Evolutionary conservation across 2,113 vertebrate species (phyloP), one percentile per base, ranked within the genome.

Genomic region (Calonectris borealis): DNA sequence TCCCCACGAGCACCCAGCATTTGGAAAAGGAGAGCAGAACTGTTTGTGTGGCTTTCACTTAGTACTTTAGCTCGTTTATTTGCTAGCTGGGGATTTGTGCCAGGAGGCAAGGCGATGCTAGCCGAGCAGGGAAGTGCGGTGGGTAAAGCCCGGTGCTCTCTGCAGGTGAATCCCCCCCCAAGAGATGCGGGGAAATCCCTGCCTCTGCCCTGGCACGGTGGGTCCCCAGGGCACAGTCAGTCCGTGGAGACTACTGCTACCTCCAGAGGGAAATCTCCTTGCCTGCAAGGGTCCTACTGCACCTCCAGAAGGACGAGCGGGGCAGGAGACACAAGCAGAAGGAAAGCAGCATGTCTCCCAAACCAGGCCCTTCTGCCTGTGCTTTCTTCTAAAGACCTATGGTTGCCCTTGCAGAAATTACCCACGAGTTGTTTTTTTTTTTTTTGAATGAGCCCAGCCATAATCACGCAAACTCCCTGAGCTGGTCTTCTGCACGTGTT

Each of bases 51-150:
- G 25, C 22, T 70, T 73, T 65, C n/a, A 5, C 55, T 24, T 20
- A 9, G 52, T 18, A 13, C 51, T 70, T 36, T 2, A 52, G 24
- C 46, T 61, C 6, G 2, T 58, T 58, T 71, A 8, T 42, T 51
- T 24, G 26, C 42, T 26, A 22, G 31, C 36, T 24, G 7, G 4
- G 36, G 44, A 2, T 36, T 38, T 40, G n/a, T 14, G 3, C 34
- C 18, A 40, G 86, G 49, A 65, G 27, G 38, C 13, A 54, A 69
- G 49, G 29, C 6, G 11, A 46, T 57, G 58, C 29, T n/a, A 7
- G 34, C 27, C 1, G 4, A 52, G 27, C 2, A 1, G 36, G 48
- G 19, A 17, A 11, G 26, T 17, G 7, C 2, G 1, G 31, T 40
- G 13, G 42, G 10, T 49, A 10, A 40, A 52, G 61, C 46, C 34